Evolutionary conservation across 2,113 vertebrate species (phyloP), one percentile per base, ranked within the genome.

Genomic region (Cyphomyrus plagiostoma): DNA sequence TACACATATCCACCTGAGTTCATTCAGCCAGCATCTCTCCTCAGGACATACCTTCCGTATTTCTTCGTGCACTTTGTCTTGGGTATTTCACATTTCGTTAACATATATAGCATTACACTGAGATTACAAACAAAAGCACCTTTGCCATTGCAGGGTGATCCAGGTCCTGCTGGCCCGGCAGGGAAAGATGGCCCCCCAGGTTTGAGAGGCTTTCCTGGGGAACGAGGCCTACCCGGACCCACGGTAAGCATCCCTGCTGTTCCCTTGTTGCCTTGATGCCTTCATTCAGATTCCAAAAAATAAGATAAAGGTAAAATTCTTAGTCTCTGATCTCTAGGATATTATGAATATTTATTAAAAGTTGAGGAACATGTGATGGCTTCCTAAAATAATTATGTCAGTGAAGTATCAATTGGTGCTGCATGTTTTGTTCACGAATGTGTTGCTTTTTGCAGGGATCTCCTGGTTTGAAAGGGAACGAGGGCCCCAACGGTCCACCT

Each of bases 111-210:
- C 42, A n/a, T 45, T 49, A 86, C 1, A 15, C 26, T 46, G 42
- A 84, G 45, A 3, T 45, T 13, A n/a, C 50, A 50, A 52, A 17
- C 84, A 21, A 13, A 39, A 30, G 15, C 89, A 26, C 50, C 42
- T 48, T 42, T 86, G 86, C 21, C 49, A 62, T 77, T 89, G 42
- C 92, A 99, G 98, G 98, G 98, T 0, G 98, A 99, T 90, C 98
- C 98, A 0, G 98, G 98, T 35, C 96, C 96, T 0, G 95, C 95
- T 0, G 98, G 98, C 50, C 95, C 97, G 3, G 92, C 96, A 0
- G 98, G 98, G 6, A 99, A 99, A 93, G 98, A 95, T 0, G 98
- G 98, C 0, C 98, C 98, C 8, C 90, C 97, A 0, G 98, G 98
- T 19, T 13, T 99, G 70, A 96, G 98, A 88, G 98, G 98, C 3